These are phyloP conservation scores for Manis pentadactyla DNA, from an alignment of 2,797 vertebrate species.

Conservation along the genomic window DNA sequence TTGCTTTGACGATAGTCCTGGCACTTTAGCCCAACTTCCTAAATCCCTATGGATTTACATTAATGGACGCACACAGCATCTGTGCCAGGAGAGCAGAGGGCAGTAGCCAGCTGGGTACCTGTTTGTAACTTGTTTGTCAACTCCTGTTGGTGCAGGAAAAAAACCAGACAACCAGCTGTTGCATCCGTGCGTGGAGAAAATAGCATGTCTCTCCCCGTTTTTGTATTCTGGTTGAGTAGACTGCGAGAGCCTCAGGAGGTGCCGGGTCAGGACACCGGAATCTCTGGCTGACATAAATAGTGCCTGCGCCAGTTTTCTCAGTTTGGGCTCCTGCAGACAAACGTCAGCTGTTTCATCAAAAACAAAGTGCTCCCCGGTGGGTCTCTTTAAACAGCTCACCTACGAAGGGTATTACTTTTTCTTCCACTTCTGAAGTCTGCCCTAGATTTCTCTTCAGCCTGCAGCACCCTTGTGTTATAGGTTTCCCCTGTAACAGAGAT, in stretches of 20 bases:
- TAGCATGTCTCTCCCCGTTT: neutral
- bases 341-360: constrained; percentile 58
- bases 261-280: neutral
- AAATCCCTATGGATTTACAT: neutral
- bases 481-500: constrained; percentile 34
- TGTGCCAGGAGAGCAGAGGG: neutral
- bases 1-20: neutral
- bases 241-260: neutral
- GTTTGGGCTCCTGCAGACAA: constrained; percentile 44
- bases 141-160: neutral
- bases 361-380: constrained; percentile 45
- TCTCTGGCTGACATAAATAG: constrained; percentile 54
- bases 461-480: neutral
- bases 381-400: constrained; percentile 12
- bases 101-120: neutral
- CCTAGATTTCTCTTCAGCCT: constrained; percentile 14
- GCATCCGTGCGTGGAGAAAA: accelerated
- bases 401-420: constrained; percentile 52
- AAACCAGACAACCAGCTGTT: neutral
- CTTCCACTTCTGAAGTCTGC: neutral
- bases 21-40: neutral
- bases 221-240: neutral
- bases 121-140: neutral
- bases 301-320: constrained; percentile 39
- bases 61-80: neutral